phyloP scores from a whole-genome alignment of 2,888 invertebrate species.

The Eupithecia insigniata region DNA sequence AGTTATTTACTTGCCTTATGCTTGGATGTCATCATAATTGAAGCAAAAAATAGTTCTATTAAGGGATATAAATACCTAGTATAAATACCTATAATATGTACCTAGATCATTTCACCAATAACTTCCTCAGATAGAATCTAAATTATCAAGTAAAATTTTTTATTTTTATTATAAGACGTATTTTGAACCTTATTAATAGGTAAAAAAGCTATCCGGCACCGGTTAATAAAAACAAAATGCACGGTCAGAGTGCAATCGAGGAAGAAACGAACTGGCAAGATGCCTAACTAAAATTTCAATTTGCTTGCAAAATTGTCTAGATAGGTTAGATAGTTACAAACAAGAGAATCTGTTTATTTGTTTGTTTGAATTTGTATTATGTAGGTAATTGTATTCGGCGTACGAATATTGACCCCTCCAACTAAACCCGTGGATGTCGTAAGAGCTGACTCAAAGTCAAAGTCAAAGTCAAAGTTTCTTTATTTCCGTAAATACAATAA shows the following conservation, averaged over 20 bases:
- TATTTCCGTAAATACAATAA: no score
- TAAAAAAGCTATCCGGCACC: background rate
- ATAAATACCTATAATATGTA: no score
- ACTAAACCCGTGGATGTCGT: no score
- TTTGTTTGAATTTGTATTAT: background rate
- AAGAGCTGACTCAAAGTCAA: no score
- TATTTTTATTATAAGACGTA: background rate
- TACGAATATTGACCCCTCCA: no score
- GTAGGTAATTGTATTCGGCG: background rate
- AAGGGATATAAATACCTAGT: no score
- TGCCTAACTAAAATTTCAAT: background rate
- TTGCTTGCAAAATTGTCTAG: background rate
- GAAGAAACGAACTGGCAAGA: slow-evolving; percentile 1
- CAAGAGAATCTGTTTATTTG: background rate
- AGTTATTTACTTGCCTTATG: slow-evolving; percentile 20
- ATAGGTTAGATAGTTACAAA: no score
- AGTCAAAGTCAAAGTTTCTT: no score
- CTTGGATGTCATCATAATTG: slow-evolving; percentile 27
- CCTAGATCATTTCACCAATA: no score
- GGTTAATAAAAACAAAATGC: background rate
- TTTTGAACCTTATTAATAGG: background rate
- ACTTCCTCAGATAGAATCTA: background rate
- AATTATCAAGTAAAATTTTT: background rate
- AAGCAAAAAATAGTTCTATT: background rate
- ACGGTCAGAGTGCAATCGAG: background rate